These are phyloP conservation scores for Ganaspis brasiliensis DNA, from an alignment of 2,888 invertebrate genomes.

Conservation along the genomic window DNA sequence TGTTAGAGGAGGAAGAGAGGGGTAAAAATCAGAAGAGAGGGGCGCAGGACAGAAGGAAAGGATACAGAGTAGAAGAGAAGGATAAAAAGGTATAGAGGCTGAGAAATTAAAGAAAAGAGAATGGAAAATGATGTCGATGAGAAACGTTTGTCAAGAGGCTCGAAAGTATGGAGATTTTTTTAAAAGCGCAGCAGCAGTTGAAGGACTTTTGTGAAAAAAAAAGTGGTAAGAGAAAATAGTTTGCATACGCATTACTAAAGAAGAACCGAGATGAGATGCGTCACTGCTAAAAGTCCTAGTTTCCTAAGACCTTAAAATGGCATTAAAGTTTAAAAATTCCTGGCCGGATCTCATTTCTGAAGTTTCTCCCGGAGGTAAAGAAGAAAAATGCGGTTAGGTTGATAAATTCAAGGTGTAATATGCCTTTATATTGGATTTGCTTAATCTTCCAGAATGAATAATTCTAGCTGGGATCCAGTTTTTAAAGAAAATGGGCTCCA, in stretches of 20 bases:
- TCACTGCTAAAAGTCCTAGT: background rate
- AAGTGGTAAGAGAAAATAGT: background rate
- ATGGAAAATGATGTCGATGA: slow-evolving; percentile 7
- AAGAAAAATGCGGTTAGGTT: background rate
- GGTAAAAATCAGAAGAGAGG: too few species aligned
- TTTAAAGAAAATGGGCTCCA: background rate
- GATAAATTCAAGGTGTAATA: background rate
- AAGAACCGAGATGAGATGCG: slow-evolving; percentile 22
- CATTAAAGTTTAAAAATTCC: background rate
- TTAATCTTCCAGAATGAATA: slow-evolving; percentile 18
- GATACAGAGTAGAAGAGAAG: too few species aligned
- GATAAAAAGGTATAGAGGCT: too few species aligned
- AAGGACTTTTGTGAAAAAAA: background rate
- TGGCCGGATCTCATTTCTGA: background rate
- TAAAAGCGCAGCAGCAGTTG: slow-evolving; percentile 19
- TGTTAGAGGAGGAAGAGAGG: background rate
- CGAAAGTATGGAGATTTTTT: slow-evolving; percentile 24
- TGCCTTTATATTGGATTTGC: slow-evolving; percentile 1
- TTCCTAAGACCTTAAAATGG: slow-evolving; percentile 12
- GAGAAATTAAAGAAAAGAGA: background rate
- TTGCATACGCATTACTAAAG: slow-evolving; percentile 38
- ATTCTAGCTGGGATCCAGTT: slow-evolving; percentile 1
- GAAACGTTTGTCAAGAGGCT: slow-evolving; percentile 31
- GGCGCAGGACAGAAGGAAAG: too few species aligned
- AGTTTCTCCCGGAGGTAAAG: background rate